A percentile compares a stretch with the other conserved stretches of the same genome.
These are phyloP conservation scores for Anabas testudineus DNA, from an alignment of 2,797 vertebrate genomes.

Conservation along the genomic window DNA sequence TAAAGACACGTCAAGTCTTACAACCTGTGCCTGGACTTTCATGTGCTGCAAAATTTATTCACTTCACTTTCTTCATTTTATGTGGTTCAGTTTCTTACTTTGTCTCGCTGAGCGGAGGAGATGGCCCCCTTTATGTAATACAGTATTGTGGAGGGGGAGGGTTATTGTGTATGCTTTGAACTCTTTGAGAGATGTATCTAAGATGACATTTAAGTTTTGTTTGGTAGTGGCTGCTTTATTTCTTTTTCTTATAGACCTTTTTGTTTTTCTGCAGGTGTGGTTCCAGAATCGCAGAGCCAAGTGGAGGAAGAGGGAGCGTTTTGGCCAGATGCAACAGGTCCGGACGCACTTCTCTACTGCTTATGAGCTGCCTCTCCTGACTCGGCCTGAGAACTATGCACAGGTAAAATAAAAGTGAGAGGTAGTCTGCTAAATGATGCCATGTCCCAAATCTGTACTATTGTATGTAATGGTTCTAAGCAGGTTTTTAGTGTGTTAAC, in stretches of 20 bases:
- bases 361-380: conserved; percentile 96
- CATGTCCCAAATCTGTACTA: not conserved
- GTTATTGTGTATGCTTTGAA: conserved; percentile 11
- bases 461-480: not conserved
- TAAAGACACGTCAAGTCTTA: conserved; percentile 81
- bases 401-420: conserved; percentile 84
- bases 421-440: not conserved
- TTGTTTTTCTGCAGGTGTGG: conserved; percentile 90
- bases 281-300: conserved; percentile 99
- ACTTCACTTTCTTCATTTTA: conserved; percentile 64
- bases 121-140: conserved; percentile 19
- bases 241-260: conserved; percentile 43
- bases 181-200: conserved; percentile 13
- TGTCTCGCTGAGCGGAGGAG: conserved; percentile 27
- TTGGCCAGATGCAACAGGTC: conserved; percentile 99
- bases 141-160: not conserved
- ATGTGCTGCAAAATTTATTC: conserved; percentile 80
- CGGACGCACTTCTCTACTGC: conserved; percentile 97
- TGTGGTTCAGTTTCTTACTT: conserved; percentile 44
- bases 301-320: conserved; percentile 98
- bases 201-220: conserved; percentile 18
- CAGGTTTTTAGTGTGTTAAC: not conserved
- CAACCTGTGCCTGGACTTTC: conserved; percentile 77
- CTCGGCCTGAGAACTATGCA: conserved; percentile 97
- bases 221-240: conserved; percentile 8